Evolutionary conservation across 35 echinoderm and acorn worm species (phyloP).

Genomic region (Heliocidaris erythrogramma): DNA sequence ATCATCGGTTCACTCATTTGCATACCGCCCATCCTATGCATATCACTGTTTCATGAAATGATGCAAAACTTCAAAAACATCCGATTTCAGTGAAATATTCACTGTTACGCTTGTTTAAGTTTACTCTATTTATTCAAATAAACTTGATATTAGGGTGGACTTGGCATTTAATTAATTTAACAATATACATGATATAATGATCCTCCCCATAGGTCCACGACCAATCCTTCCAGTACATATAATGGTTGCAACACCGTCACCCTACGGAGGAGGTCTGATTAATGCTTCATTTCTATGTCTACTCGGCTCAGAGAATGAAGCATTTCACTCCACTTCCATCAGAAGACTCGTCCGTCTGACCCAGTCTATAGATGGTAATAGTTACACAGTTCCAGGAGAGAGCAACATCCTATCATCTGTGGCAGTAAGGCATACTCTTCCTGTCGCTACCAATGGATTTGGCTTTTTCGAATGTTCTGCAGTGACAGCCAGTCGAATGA

Average conservation of each 20-base stretch:
- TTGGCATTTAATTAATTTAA: no score
- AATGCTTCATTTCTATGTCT: background rate
- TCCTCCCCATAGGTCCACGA: background rate
- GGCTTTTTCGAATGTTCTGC: background rate
- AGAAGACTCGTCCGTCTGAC: background rate
- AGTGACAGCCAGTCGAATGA: background rate
- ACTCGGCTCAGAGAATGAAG: background rate
- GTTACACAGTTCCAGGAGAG: background rate
- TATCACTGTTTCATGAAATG: no score
- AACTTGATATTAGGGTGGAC: no score
- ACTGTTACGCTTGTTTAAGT: no score
- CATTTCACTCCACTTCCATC: background rate
- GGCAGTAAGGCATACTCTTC: background rate
- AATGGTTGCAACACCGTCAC: background rate
- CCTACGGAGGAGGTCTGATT: background rate
- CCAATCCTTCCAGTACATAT: background rate
- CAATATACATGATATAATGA: background rate
- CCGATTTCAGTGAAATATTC: no score
- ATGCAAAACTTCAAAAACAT: no score
- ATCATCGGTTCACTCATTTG: no score
- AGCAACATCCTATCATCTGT: background rate
- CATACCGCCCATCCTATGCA: no score
- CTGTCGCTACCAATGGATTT: background rate
- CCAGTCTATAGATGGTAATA: background rate
- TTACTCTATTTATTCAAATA: no score